Evolutionary conservation across 2,888 invertebrate species (phyloP), one percentile per base, ranked within the genome.

Genomic region (Oxystoma pomonae): DNA sequence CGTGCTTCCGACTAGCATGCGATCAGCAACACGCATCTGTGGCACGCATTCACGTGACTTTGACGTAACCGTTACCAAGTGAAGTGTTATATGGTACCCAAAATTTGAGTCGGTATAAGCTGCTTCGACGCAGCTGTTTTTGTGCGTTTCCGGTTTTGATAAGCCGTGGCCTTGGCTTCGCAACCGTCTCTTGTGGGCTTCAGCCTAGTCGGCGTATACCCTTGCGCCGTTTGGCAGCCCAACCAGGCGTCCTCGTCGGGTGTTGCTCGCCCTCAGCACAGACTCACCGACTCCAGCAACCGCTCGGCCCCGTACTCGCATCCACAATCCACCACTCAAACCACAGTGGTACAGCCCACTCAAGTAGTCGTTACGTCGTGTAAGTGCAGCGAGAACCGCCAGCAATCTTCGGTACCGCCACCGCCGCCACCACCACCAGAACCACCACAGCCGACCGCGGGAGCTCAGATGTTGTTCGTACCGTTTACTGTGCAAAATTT

Each of bases 191-290:
- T 80, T 70, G 76, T 81, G 81, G 82, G 82, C 76, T 83, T 82
- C 80, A 83, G 82, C 81, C 82, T 83, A 73, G 80, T 83, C 72
- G 83, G 83, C 80, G 82, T 83, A 77, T 82, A 82, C 80, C 82
- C 83, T 68, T 83, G 82, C 78, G 82, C 83, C 74, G 81, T 83
- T 76, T 82, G 81, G 80, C 81, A 81, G 73, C 80, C 81, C 69
- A 76, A 64, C 52, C 49, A 18, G 18, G 17, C 53, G 22, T 57
- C 63, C 57, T 9, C 53, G 3, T 17, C 20, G 9, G 67, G 71
- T 61, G 68, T 72, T 55, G 59, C 69, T 62, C 69, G 71, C 57
- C 57, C 68, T 63, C 68, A 64, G 59, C 67, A 61, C 66, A 63
- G 70, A 22, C 62, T 64, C 20, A 66, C 61, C 53, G 56, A 67